A percentile compares a stretch with the other conserved stretches of the same genome.
phyloP scores from a whole-genome alignment of 2,113 vertebrate genomes.

The Syngnathus floridae region DNA sequence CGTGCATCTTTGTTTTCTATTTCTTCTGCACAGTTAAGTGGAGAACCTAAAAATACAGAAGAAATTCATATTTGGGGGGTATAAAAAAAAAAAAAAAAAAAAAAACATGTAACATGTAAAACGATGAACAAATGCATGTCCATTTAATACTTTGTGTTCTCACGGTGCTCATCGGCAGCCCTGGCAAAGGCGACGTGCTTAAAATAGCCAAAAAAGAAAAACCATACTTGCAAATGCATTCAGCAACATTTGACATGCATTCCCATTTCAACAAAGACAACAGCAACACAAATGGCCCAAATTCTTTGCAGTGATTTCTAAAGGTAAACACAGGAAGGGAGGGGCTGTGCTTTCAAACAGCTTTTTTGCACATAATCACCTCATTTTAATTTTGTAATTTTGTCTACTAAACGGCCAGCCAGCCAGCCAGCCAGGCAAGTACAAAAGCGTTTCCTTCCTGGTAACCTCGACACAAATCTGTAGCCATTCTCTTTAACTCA shows the following conservation, averaged over 20 bases:
- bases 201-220: too few relatives aligned
- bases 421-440: slow-evolving; percentile 10
- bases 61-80: not conserved
- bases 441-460: slow-evolving; percentile 27
- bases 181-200: slow-evolving; percentile 10
- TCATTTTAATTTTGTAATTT: too few relatives aligned
- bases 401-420: too few relatives aligned
- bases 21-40: slow-evolving; percentile 30
- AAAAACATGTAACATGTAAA: slow-evolving; percentile 9
- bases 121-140: slow-evolving; percentile 2
- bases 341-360: too few relatives aligned
- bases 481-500: slow-evolving; percentile 17
- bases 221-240: not conserved
- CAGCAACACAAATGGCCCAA: slow-evolving; percentile 8
- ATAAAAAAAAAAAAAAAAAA: not conserved
- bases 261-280: not conserved
- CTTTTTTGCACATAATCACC: too few relatives aligned
- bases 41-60: slow-evolving; percentile 16
- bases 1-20: slow-evolving; percentile 13
- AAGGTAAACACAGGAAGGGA: too few relatives aligned
- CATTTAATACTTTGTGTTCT: slow-evolving; percentile 16
- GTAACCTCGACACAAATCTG: slow-evolving; percentile 32
- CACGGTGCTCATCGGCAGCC: slow-evolving; percentile 31
- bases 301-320: slow-evolving; percentile 8
- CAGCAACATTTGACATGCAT: not conserved